Percentiles rank a stretch among this genome's conserved stretches.
These are phyloP conservation scores for Calcarius ornatus DNA, from an alignment of 2,113 vertebrate genomes.

Conservation along the genomic window DNA sequence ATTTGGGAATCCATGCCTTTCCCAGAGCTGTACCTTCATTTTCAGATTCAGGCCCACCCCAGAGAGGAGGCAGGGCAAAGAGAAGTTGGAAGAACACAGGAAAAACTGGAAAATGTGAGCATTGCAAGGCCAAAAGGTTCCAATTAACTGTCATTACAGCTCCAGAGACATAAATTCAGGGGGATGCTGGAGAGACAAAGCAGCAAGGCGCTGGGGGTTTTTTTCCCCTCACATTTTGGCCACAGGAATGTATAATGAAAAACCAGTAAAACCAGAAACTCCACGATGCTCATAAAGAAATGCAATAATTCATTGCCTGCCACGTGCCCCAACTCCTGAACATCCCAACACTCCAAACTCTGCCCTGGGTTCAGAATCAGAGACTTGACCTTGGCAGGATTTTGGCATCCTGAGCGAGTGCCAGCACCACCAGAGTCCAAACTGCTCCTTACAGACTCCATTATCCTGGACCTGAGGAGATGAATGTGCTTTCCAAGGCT, in stretches of 20 bases:
- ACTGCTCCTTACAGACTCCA: not conserved
- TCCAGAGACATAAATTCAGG: not conserved
- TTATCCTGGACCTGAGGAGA: not conserved
- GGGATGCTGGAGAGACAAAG: not conserved
- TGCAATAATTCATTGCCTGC: not conserved
- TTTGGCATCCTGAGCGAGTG: not conserved
- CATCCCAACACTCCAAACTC: not conserved
- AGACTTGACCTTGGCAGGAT: not conserved
- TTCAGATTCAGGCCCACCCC: not conserved
- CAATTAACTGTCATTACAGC: not conserved
- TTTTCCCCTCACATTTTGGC: not conserved
- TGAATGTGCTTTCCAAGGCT: not conserved
- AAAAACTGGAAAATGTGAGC: not conserved
- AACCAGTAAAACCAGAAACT: not conserved
- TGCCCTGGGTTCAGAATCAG: not conserved
- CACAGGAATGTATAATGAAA: not conserved
- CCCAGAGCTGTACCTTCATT: not conserved
- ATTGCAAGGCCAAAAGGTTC: not conserved
- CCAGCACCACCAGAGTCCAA: not conserved
- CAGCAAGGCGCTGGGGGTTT: rapidly evolving
- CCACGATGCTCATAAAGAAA: not conserved
- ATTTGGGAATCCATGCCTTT: too few species aligned
- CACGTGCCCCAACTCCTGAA: not conserved
- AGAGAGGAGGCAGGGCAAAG: not conserved
- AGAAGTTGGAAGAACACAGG: not conserved